Percentiles rank a stretch among this genome's conserved stretches.
Conservation (phyloP, 2,113 vertebrate species). For the Zosterops pallidus region DNA sequence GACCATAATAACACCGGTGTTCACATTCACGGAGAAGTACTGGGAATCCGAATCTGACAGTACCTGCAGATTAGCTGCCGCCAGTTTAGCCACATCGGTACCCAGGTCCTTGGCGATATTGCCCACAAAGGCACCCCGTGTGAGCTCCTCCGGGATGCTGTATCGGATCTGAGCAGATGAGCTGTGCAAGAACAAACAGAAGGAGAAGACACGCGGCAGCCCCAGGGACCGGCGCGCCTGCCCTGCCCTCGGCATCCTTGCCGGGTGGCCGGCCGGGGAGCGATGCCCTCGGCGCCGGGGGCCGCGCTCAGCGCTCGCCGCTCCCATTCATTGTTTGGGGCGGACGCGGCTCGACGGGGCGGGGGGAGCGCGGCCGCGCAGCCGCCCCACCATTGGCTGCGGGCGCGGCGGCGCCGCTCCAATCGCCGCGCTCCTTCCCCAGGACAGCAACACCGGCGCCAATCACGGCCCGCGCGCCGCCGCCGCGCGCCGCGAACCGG, state of each 20-base stretch:
- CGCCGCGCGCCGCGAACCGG: no score
- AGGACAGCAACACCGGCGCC: constrained; percentile 66
- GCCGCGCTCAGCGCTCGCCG: constrained; percentile 63
- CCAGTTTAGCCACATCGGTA: constrained; percentile 80
- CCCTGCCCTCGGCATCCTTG: constrained; percentile 70
- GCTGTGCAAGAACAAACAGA: constrained; percentile 80
- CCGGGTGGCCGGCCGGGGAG: constrained; percentile 57
- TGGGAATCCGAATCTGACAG: constrained; percentile 81
- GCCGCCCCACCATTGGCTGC: constrained; percentile 53
- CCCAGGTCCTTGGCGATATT: constrained; percentile 85
- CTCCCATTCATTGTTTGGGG: constrained; percentile 73
- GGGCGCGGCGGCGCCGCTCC: constrained; percentile 18
- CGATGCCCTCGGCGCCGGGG: constrained; percentile 48
- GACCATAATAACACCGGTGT: constrained; percentile 69
- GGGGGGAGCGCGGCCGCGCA: constrained; percentile 31
- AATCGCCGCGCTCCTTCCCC: constrained; percentile 38
- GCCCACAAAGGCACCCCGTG: constrained; percentile 74
- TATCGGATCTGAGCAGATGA: constrained; percentile 77
- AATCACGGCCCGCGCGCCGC: neutral
- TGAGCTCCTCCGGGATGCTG: constrained; percentile 76
- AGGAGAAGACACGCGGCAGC: constrained; percentile 79
- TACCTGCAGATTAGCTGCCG: constrained; percentile 81
- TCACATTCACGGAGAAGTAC: constrained; percentile 77
- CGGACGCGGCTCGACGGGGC: constrained; percentile 32
- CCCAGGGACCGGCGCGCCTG: constrained; percentile 74